Evolutionary conservation across 2,113 vertebrate species (phyloP).

Genomic region (Zapus hudsonius): DNA sequence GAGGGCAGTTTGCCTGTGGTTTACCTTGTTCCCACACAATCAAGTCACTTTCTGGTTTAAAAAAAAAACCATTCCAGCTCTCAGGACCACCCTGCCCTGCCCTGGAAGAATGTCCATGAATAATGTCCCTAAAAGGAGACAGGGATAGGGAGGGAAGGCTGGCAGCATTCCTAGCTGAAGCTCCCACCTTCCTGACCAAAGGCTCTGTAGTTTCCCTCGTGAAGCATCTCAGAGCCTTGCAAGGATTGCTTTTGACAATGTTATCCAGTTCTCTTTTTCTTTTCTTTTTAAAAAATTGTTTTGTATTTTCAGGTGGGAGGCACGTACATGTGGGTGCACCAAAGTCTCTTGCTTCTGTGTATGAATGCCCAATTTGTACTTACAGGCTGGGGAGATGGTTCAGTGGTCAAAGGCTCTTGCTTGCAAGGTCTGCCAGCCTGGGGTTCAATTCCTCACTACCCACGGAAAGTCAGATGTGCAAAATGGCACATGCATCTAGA

Average conservation of each 20-base stretch:
- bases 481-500: no score
- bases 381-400: no score
- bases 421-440: no score
- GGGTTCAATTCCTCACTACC: no score
- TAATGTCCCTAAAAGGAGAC: background rate
- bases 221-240: background rate
- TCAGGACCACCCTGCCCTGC: background rate
- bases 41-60: background rate
- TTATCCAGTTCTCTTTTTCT: background rate
- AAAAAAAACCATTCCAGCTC: background rate
- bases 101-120: background rate
- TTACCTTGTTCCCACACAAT: background rate
- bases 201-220: background rate
- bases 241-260: background rate
- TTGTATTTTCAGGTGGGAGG: no score
- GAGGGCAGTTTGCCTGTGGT: background rate
- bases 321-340: no score
- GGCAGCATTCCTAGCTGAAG: background rate
- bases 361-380: background rate
- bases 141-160: rapidly evolving
- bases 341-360: no score
- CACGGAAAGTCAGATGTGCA: no score
- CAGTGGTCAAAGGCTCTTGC: no score
- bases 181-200: background rate
- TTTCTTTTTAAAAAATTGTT: background rate